A percentile compares a stretch with the other conserved stretches of the same genome.
These are phyloP conservation scores for Chamaea fasciata DNA, from an alignment of 2,113 vertebrate species.

Conservation along the genomic window DNA sequence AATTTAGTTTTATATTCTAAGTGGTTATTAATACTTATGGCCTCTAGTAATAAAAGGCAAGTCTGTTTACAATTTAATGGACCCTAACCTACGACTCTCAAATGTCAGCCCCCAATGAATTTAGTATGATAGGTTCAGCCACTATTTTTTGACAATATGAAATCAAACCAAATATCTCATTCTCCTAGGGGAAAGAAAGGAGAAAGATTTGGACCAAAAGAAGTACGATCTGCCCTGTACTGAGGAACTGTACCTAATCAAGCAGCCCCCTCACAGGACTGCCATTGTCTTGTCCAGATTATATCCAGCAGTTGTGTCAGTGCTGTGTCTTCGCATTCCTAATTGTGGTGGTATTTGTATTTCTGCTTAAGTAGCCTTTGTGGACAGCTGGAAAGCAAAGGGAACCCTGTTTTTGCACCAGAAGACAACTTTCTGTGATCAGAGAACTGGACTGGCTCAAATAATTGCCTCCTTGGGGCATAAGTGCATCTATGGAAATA, in stretches of 20 bases:
- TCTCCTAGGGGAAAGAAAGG: background rate
- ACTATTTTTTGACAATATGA: background rate
- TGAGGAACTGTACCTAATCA: background rate
- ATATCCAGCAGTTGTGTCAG: background rate
- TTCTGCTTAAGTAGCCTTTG: background rate
- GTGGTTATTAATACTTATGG: background rate
- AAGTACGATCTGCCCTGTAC: background rate
- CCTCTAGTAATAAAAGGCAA: background rate
- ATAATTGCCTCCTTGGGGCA: background rate
- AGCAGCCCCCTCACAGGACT: background rate
- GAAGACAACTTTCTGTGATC: background rate
- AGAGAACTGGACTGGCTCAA: background rate
- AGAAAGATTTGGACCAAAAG: background rate
- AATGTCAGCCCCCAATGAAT: background rate
- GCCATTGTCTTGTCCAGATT: background rate
- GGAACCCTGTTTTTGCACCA: background rate
- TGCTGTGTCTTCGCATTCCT: background rate
- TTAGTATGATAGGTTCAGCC: background rate
- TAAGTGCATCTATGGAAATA: background rate
- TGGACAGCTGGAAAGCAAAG: background rate
- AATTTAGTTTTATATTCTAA: background rate
- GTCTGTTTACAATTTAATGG: background rate
- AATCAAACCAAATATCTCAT: background rate
- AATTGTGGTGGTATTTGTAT: background rate
- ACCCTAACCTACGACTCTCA: background rate